A percentile compares a stretch with the other conserved stretches of the same genome.
Conservation (phyloP, 1,140 invertebrate species). For the Drosophila rhopaloa region DNA sequence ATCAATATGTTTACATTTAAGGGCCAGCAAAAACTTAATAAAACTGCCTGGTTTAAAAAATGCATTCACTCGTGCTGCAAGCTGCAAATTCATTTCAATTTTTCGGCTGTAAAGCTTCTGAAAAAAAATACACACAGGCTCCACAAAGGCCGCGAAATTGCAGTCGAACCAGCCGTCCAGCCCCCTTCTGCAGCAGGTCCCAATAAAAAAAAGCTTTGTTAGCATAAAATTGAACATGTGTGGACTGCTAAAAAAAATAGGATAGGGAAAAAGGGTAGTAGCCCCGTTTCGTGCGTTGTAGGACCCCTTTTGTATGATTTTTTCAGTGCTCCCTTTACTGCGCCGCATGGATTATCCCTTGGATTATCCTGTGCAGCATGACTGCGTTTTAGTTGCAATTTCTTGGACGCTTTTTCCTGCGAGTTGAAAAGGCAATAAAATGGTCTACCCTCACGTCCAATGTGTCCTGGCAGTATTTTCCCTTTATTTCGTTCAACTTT, state of each 20-base stretch:
- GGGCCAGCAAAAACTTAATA: slow-evolving; percentile 21
- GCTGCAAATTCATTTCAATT: slow-evolving; percentile 69
- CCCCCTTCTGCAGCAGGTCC: neutral
- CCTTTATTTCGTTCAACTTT: slow-evolving; percentile 34
- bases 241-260: slow-evolving; percentile 15
- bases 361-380: slow-evolving; percentile 77
- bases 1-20: slow-evolving; percentile 50
- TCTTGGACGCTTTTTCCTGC: slow-evolving; percentile 35
- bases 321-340: slow-evolving; percentile 16
- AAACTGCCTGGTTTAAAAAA: slow-evolving; percentile 46
- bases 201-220: slow-evolving; percentile 74
- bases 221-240: slow-evolving; percentile 73
- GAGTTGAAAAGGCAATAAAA: slow-evolving; percentile 52
- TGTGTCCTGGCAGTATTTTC: slow-evolving; percentile 39
- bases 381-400: slow-evolving; percentile 75
- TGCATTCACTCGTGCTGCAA: slow-evolving; percentile 55
- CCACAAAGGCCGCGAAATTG: slow-evolving; percentile 70
- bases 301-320: slow-evolving; percentile 42
- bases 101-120: slow-evolving; percentile 39
- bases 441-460: slow-evolving; percentile 32
- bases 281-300: slow-evolving; percentile 31
- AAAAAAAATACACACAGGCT: slow-evolving; percentile 32
- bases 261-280: neutral
- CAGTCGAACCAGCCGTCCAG: slow-evolving; percentile 39
- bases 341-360: slow-evolving; percentile 55